phyloP scores from a whole-genome alignment of 2,888 invertebrate species.

The Aphelenchoides bicaudatus region DNA sequence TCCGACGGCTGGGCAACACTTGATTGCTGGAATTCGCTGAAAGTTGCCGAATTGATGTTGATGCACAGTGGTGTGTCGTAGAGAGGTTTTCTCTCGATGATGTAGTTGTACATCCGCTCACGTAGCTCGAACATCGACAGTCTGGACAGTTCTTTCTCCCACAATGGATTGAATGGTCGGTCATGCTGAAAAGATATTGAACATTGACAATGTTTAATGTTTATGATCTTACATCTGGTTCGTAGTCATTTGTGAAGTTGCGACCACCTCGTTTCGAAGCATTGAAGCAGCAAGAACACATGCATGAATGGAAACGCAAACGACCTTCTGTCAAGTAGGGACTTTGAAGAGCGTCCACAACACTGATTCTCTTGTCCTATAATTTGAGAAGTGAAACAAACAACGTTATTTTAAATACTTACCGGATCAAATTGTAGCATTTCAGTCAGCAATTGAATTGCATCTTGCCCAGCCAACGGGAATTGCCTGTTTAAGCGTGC shows the following conservation, averaged over 20 bases:
- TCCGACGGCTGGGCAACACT: constrained; percentile 95
- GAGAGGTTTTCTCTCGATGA: constrained; percentile 86
- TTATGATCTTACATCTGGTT: constrained; percentile 45
- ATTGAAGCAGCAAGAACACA: constrained; percentile 87
- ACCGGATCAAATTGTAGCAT: constrained; percentile 98
- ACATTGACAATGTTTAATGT: neutral
- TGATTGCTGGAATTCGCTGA: constrained; percentile 99
- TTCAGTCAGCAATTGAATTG: constrained; percentile 90
- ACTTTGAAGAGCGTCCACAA: constrained; percentile 89
- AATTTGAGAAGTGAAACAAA: constrained; percentile 7
- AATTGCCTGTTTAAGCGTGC: constrained; percentile 26
- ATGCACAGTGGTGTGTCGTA: constrained; percentile 96
- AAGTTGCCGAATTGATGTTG: constrained; percentile 98
- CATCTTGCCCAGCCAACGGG: constrained; percentile 73
- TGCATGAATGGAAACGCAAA: constrained; percentile 96
- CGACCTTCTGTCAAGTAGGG: constrained; percentile 96
- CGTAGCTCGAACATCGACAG: constrained; percentile 60
- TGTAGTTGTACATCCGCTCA: constrained; percentile 98
- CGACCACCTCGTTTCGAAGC: constrained; percentile 39
- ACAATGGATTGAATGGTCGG: constrained; percentile 86
- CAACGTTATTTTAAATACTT: constrained; percentile 62
- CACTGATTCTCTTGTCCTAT: constrained; percentile 71
- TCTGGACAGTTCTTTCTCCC: constrained; percentile 84
- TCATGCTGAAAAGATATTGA: constrained; percentile 67
- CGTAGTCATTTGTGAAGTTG: constrained; percentile 41